Conservation (phyloP, 1,140 invertebrate genomes). For the Reticulitermes speratus region DNA sequence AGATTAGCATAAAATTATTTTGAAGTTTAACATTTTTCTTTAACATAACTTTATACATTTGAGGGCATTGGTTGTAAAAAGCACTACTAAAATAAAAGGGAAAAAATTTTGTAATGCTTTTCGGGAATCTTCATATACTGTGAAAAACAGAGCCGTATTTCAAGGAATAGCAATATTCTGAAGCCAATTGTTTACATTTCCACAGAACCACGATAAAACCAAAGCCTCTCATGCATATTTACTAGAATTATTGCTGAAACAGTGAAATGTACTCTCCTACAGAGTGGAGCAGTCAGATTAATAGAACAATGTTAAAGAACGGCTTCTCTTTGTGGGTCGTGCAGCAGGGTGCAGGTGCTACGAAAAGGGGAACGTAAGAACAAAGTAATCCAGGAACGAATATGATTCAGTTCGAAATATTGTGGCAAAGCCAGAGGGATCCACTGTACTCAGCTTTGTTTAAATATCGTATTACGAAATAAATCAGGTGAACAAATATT, state of each 20-base stretch:
- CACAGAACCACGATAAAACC: no score
- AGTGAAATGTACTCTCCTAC: not conserved
- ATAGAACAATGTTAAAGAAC: not conserved
- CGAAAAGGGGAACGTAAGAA: not conserved
- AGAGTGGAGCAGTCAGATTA: not conserved
- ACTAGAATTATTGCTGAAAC: not conserved
- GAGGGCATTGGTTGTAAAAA: no score
- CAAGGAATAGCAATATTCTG: no score
- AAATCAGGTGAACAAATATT: constrained; percentile 7
- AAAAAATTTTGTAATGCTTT: no score
- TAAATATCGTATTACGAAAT: not conserved
- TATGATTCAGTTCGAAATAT: not conserved
- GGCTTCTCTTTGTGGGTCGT: not conserved
- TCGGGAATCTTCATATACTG: no score
- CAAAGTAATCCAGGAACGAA: not conserved
- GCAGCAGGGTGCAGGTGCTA: not conserved
- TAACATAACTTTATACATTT: no score
- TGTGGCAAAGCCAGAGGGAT: not conserved
- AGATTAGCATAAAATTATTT: no score
- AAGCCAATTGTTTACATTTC: no score
- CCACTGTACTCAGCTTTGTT: not conserved
- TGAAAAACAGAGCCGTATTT: no score
- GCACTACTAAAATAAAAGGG: no score
- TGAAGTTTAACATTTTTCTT: no score
- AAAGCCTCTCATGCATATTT: not conserved